A percentile compares a stretch with the other conserved stretches of the same genome.
Evolutionary conservation across 2,113 vertebrate genomes (phyloP).

Genomic region (Centropus bengalensis): DNA sequence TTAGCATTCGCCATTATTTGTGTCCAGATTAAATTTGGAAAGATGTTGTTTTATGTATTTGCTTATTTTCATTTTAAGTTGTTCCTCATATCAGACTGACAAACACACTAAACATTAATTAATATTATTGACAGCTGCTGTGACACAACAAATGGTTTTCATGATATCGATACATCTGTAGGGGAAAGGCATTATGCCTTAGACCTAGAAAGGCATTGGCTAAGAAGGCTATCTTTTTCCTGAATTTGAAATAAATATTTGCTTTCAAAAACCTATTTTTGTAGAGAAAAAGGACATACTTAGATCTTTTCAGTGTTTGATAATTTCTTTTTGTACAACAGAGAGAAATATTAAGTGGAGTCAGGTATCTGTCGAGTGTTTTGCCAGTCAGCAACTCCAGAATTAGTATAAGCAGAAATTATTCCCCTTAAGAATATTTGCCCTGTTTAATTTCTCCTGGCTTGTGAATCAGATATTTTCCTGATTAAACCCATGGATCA

Average conservation of each 20-base stretch:
- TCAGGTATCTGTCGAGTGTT: not conserved
- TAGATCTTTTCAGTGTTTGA: not conserved
- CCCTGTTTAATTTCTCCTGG: not conserved
- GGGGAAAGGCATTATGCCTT: not conserved
- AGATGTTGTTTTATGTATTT: not conserved
- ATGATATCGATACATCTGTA: not conserved
- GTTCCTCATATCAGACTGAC: not conserved
- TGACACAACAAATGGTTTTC: not conserved
- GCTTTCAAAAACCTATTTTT: not conserved
- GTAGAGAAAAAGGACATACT: accelerated
- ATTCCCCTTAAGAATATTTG: not conserved
- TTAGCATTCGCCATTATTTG: not conserved
- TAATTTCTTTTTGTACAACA: not conserved
- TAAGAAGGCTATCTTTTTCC: not conserved
- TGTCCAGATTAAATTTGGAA: not conserved
- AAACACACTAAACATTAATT: not conserved
- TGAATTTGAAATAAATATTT: not conserved
- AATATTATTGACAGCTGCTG: not conserved
- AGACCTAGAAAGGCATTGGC: not conserved
- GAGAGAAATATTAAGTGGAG: not conserved
- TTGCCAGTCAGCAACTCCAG: not conserved
- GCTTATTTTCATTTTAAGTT: conserved; percentile 41
- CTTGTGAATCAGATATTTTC: not conserved
- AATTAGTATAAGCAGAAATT: not conserved
- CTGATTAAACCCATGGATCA: not conserved